Conservation (phyloP, 2,113 vertebrate genomes). For the Rhagologus leucostigma region DNA sequence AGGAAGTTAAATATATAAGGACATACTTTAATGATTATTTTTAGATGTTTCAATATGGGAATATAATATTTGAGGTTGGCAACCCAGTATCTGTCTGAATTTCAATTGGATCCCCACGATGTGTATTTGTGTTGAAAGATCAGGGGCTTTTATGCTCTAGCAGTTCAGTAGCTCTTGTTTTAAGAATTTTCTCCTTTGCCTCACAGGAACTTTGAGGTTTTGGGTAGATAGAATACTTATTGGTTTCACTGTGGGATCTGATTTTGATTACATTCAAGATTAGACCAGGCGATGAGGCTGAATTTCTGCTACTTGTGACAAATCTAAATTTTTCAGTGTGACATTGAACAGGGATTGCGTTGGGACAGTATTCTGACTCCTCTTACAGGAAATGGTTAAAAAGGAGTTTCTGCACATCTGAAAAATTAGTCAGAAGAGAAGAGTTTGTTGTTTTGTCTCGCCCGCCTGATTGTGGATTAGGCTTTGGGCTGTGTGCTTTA, state of each 20-base stretch:
- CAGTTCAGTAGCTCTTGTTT: neutral
- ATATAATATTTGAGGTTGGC: neutral
- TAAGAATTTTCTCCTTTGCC: neutral
- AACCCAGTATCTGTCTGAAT: neutral
- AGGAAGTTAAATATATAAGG: neutral
- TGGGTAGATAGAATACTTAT: neutral
- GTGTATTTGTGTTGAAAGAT: neutral
- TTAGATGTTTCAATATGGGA: neutral
- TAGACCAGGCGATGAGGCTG: neutral
- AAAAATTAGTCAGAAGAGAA: conserved; percentile 11
- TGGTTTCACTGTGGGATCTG: neutral
- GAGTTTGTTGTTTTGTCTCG: conserved; percentile 17
- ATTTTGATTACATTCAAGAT: neutral
- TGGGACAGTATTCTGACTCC: neutral
- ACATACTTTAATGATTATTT: neutral
- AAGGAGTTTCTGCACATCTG: conserved; percentile 27
- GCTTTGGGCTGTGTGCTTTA: neutral
- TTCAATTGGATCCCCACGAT: neutral
- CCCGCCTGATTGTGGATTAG: neutral
- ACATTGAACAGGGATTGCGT: neutral
- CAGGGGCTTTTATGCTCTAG: neutral
- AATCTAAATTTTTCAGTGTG: neutral
- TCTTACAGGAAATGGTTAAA: conserved; percentile 26
- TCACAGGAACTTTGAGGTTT: neutral
- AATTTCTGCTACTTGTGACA: neutral